phyloP scores from a whole-genome alignment of 2,797 vertebrate genomes.

The Scleropages formosus region DNA sequence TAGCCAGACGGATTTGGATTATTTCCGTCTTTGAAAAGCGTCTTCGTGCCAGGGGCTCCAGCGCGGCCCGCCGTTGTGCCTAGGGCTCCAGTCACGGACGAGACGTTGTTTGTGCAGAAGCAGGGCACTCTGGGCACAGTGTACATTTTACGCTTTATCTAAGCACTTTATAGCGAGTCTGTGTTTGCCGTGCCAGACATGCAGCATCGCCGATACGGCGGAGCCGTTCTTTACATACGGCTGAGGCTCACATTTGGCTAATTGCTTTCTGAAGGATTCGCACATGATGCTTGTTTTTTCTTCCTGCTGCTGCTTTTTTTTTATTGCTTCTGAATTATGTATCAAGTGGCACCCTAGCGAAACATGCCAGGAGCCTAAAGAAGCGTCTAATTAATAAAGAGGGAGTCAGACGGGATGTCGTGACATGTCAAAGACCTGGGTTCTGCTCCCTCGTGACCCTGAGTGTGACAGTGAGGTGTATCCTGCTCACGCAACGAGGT shows the following conservation, averaged over 20 bases:
- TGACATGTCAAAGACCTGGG: neutral
- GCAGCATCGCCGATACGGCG: constrained; percentile 64
- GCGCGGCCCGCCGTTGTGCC: too few species aligned
- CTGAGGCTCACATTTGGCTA: constrained; percentile 63
- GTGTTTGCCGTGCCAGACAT: constrained; percentile 69
- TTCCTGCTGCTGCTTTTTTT: neutral
- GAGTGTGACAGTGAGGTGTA: too few species aligned
- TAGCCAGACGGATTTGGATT: neutral
- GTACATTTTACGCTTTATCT: constrained; percentile 74
- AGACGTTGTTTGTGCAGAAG: neutral
- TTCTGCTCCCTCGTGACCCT: neutral
- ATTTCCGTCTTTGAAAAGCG: neutral
- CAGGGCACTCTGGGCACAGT: constrained; percentile 18
- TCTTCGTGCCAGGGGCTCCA: too few species aligned
- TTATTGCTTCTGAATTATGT: constrained; percentile 1
- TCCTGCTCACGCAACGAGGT: too few species aligned
- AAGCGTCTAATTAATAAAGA: neutral
- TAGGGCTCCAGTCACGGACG: neutral
- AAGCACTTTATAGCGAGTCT: constrained; percentile 61
- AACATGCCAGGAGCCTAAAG: neutral
- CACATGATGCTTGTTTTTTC: neutral
- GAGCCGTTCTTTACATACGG: constrained; percentile 51
- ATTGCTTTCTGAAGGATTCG: constrained; percentile 58
- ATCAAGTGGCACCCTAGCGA: neutral
- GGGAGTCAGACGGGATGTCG: too few species aligned